Conservation (phyloP, 2,797 vertebrate species). For the Myoxocephalus aenaeus region DNA sequence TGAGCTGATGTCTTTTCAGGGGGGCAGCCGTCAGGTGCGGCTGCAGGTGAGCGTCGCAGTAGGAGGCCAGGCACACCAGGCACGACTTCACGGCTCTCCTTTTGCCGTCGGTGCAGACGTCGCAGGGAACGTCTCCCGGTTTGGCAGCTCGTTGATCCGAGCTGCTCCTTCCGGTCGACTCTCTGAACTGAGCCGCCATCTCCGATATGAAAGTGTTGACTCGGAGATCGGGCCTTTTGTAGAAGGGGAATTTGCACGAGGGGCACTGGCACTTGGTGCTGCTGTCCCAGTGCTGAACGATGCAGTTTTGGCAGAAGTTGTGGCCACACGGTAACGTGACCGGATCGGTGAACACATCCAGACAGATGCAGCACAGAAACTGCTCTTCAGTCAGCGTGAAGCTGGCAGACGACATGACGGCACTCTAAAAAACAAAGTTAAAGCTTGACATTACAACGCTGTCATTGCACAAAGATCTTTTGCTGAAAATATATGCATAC, state of each 20-base stretch:
- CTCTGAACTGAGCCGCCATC: constrained; percentile 12
- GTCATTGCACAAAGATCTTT: neutral
- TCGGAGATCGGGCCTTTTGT: neutral
- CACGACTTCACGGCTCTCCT: constrained; percentile 2
- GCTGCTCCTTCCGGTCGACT: neutral
- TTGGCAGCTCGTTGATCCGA: neutral
- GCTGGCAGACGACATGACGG: neutral
- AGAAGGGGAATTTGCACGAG: neutral
- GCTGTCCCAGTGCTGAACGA: constrained; percentile 13
- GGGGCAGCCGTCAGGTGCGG: neutral
- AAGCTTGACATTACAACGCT: neutral
- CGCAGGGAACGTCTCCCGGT: constrained; percentile 14
- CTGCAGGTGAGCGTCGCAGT: constrained; percentile 25
- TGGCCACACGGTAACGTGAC: constrained; percentile 15
- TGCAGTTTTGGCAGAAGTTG: constrained; percentile 17
- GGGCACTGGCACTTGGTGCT: constrained; percentile 11
- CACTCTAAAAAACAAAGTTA: neutral
- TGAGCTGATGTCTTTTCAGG: constrained; percentile 20
- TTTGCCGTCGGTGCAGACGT: constrained; percentile 3
- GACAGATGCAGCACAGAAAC: constrained; percentile 20
- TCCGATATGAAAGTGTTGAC: constrained; percentile 25
- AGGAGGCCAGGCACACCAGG: constrained; percentile 35
- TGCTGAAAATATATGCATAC: neutral
- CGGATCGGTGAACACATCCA: constrained; percentile 16
- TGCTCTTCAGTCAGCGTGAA: neutral